Percentiles rank a stretch among this genome's conserved stretches.
These are phyloP conservation scores for Channa argus DNA, from an alignment of 2,113 vertebrate species.

Conservation along the genomic window DNA sequence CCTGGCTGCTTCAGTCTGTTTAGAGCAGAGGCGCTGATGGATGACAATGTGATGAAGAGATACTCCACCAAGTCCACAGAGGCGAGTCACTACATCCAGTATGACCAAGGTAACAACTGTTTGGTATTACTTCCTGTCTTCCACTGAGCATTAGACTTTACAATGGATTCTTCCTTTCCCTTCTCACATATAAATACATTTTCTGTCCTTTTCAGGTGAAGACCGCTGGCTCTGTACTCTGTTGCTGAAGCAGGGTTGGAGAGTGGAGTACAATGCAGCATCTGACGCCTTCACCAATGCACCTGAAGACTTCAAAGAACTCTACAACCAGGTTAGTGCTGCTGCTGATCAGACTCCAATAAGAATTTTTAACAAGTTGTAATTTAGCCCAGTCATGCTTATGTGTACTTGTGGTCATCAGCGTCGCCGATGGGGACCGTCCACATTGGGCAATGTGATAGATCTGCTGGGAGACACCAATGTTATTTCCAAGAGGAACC, in stretches of 20 bases:
- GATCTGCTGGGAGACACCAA: constrained; percentile 72
- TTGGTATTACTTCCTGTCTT: background rate
- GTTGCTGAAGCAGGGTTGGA: constrained; percentile 83
- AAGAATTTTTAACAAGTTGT: too few relatives aligned
- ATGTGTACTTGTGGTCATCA: constrained; percentile 11
- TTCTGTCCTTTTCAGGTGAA: constrained; percentile 67
- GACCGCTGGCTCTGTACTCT: constrained; percentile 85
- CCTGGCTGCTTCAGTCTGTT: constrained; percentile 85
- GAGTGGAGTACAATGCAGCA: constrained; percentile 83
- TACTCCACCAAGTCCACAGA: constrained; percentile 77
- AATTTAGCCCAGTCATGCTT: background rate
- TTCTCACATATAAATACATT: background rate
- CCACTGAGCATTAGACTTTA: too few relatives aligned
- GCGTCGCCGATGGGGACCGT: constrained; percentile 80
- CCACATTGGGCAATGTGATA: constrained; percentile 79
- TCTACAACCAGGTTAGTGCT: constrained; percentile 77
- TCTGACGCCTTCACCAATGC: constrained; percentile 84
- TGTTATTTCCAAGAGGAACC: constrained; percentile 69
- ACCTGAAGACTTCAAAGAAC: constrained; percentile 83
- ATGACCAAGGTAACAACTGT: constrained; percentile 73
- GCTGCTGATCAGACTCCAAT: background rate
- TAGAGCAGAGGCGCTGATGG: constrained; percentile 80
- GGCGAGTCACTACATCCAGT: constrained; percentile 75
- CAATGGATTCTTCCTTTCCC: background rate
- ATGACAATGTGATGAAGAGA: constrained; percentile 82